Conservation (phyloP, 2,888 invertebrate species). For the Limnephilus auricula region DNA sequence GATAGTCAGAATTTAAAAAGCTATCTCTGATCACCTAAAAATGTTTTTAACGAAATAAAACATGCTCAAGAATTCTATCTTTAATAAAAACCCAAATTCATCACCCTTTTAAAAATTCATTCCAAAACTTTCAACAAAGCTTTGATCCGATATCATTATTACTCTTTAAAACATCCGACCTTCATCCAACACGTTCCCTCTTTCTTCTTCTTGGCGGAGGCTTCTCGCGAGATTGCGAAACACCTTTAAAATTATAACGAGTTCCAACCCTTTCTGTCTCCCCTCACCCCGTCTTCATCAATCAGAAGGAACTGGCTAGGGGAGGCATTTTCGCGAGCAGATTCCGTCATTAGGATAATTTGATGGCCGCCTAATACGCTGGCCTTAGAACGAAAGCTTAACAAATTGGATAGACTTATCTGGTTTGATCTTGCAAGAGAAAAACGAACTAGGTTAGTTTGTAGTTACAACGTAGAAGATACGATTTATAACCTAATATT, state of each 20-base stretch:
- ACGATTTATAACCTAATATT: not conserved
- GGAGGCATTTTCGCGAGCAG: constrained; percentile 57
- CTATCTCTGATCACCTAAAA: not conserved
- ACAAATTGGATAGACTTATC: constrained; percentile 64
- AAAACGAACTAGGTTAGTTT: not conserved
- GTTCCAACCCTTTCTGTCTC: constrained; percentile 35
- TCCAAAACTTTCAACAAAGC: not conserved
- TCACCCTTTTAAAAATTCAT: not conserved
- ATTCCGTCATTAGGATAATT: constrained; percentile 65
- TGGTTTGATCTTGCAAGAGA: constrained; percentile 36
- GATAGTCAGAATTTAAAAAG: not conserved
- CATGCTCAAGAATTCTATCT: not conserved
- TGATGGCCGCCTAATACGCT: constrained; percentile 63
- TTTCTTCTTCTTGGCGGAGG: not conserved
- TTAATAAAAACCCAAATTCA: not conserved
- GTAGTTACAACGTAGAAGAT: not conserved
- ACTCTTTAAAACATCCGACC: not conserved
- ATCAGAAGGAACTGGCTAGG: constrained; percentile 47
- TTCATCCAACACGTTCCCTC: not conserved
- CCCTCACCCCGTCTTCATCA: constrained; percentile 27
- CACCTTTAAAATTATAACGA: constrained; percentile 48
- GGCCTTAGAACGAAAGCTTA: constrained; percentile 50
- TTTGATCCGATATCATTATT: not conserved
- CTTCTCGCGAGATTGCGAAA: constrained; percentile 32
- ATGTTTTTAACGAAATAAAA: not conserved